Evolutionary conservation across 2,113 vertebrate genomes (phyloP).

Genomic region (Thomomys bottae): DNA sequence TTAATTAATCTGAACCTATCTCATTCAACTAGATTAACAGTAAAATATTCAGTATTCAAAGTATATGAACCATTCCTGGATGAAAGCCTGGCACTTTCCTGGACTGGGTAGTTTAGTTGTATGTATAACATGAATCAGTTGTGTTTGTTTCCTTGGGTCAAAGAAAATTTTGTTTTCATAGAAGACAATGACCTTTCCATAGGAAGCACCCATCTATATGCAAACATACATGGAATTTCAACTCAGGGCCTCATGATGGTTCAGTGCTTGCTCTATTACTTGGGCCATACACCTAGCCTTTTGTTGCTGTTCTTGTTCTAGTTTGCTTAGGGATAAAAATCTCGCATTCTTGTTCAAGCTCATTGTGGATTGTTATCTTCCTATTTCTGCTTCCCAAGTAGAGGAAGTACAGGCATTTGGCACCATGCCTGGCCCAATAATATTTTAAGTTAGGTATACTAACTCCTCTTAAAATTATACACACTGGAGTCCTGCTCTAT

Average conservation of each 20-base stretch:
- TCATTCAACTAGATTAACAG: not conserved
- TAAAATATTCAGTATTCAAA: not conserved
- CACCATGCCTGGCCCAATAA: not conserved
- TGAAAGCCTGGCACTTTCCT: not conserved
- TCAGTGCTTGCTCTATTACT: too few species aligned
- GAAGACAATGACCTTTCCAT: not conserved
- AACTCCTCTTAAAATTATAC: not conserved
- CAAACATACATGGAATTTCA: not conserved
- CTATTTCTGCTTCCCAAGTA: too few species aligned
- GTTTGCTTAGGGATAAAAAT: too few species aligned
- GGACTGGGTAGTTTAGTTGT: not conserved
- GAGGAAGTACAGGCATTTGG: too few species aligned
- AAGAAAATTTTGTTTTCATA: not conserved
- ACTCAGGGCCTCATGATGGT: too few species aligned
- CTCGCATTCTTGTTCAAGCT: too few species aligned
- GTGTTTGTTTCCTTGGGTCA: not conserved
- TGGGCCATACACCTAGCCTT: too few species aligned
- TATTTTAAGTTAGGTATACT: conserved; percentile 42
- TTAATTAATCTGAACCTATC: not conserved
- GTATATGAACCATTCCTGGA: not conserved
- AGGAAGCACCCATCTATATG: not conserved
- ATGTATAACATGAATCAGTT: not conserved
- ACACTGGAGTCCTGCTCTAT: not conserved
- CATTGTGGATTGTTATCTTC: too few species aligned
- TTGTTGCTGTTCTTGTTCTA: too few species aligned